A percentile compares a stretch with the other conserved stretches of the same genome.
phyloP scores from a whole-genome alignment of 2,888 invertebrate species.

The Hirtodrosophila alboralis region DNA sequence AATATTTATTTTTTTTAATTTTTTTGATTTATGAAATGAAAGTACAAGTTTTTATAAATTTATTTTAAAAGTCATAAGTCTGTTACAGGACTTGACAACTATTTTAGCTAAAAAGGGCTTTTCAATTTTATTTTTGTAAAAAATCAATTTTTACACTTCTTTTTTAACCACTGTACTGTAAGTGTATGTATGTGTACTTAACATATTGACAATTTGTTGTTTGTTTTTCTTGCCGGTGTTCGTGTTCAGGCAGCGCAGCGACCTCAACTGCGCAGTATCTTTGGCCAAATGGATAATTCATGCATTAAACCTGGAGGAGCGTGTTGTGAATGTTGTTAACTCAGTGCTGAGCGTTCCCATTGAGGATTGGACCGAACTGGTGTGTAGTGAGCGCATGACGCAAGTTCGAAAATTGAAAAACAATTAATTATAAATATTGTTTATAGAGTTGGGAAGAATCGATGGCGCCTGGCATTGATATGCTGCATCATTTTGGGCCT shows the following conservation, averaged over 20 bases:
- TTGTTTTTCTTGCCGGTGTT: conserved; percentile 22
- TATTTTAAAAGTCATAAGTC: too few relatives aligned
- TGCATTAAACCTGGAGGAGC: conserved; percentile 79
- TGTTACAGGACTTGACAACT: too few relatives aligned
- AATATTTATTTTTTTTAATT: too few relatives aligned
- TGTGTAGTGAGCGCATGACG: conserved; percentile 43
- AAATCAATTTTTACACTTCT: too few relatives aligned
- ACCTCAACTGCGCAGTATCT: conserved; percentile 81
- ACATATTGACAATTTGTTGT: conserved; percentile 29
- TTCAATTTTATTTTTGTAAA: too few relatives aligned
- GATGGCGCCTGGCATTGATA: conserved; percentile 82
- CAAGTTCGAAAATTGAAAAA: background rate
- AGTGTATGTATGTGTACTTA: conserved; percentile 1
- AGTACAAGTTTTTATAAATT: too few relatives aligned
- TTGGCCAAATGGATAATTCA: conserved; percentile 80
- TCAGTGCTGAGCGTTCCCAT: conserved; percentile 80
- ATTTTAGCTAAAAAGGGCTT: too few relatives aligned
- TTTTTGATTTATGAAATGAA: too few relatives aligned
- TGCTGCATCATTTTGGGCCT: conserved; percentile 83
- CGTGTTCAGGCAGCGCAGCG: conserved; percentile 73
- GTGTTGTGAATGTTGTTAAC: conserved; percentile 74
- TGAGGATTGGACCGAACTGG: conserved; percentile 83
- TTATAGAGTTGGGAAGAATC: conserved; percentile 83
- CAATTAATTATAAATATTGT: background rate
- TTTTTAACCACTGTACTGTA: conserved; percentile 23